Evolutionary conservation across 2,888 invertebrate species (phyloP), one percentile per base, ranked within the genome.

Genomic region (Beris morrisii): DNA sequence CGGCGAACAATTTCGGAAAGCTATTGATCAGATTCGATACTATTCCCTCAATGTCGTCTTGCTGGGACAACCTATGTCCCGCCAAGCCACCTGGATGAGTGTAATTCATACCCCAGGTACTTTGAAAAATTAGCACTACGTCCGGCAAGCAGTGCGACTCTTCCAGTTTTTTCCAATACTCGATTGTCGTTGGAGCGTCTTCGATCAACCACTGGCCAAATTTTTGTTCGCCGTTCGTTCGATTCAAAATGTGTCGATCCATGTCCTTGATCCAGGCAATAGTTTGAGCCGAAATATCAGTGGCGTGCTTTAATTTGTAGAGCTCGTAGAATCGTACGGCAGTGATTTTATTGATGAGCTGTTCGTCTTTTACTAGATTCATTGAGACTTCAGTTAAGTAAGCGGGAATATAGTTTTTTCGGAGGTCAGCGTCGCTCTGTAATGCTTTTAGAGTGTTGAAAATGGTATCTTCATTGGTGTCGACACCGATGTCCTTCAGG

Each of bases 181-280:
- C 82, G 11, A 81, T 69, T 70, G 85, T 81, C 22, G 82, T 74
- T 30, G 84, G 82, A 76, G 87, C 83, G 1, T 83, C 86, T 73
- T 88, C 87, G 61, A 88, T 78, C 69, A 88, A 83, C 82, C 84
- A 88, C 71, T 85, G 85, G 22, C 84, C 83, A 73, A 82, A 82
- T 13, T 5, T 38, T 38, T 38, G 5, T 3, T 38, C 32, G 15
- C 6, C 7, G 5, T 52, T 11, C n/a, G 31, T n/a, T 55, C 31
- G 12, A 11, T 55, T 32, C 0, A 4, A 32, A 4, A 9, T 9
- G 7, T 32, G 11, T n/a, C 7, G 32, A 38, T 55, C 55, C 12
- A 12, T 38, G 4, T 11, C 12, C 15, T 44, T 3, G n/a, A 56
- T 22, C 56, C 56, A 56, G 7, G 38, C 22, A 4, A 44, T 44